Base-by-base conservation (phyloP, 2,797 vertebrate genomes). In the Tachyglossus aculeatus region DNA sequence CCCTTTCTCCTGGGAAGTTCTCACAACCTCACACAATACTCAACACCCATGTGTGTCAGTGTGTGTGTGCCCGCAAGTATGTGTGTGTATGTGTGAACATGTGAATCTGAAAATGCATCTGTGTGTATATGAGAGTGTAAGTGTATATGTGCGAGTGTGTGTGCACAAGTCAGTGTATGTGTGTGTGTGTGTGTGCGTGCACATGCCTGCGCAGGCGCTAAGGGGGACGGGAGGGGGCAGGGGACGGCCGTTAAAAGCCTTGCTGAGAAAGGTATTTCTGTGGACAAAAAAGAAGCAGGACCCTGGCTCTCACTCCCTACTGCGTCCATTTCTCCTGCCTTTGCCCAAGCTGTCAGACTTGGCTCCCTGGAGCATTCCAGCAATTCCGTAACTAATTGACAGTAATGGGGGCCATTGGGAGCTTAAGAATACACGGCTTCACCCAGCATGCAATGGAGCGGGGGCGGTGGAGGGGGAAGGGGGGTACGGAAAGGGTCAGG, bases 351-450 rank as follows among this genome's bases (percentile, higher is more conserved):
- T 97, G 96, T 98, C 97, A 98, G 95, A 94, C 95, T 95, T 97
- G 95, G 96, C 97, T 97, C 96, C 95, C 93, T 86, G 95, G 89
- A 94, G 95, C 94, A 94, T 96, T 95, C 97, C 96, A 89, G 94
- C 95, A 94, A 94, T 96, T 95, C 97, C 96, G 96, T 96, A 98
- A 98, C 97, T 97, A 98, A 98, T 98, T 97, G 96, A 95, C 95
- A 95, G 95, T 95, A 98, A 98, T 95, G 96, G 94, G 90, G 92
- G 88, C 91, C 90, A 89, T 91, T 92, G 91, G 92, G 88, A 93
- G 88, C 74, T 64, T 83, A 90, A 91, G 91, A 92, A 93, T 92
- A 90, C 90, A 74, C 58, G 67, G 86, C 94, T 91, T 95, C 95
- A 96, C 96, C 90, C 94, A 92, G 91, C 91, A 90, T 96, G 94